Base-by-base conservation (phyloP, 2,888 invertebrate species). In the Hermodice carunculata region DNA sequence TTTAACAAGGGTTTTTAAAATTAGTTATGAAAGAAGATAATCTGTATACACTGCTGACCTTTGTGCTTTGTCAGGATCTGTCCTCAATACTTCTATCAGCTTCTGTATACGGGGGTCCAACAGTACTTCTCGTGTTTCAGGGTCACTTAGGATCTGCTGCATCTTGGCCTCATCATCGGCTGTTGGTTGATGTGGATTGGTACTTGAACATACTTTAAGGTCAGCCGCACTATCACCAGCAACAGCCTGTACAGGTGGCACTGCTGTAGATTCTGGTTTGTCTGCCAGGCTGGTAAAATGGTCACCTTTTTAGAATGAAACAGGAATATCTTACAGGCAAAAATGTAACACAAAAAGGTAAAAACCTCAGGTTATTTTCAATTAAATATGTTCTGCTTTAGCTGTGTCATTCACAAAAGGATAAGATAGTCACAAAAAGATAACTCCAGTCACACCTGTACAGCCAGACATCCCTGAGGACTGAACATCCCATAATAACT, bases 51-150 rank as follows among this genome's bases (percentile, higher is more conserved):
- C n/a, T 19, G 31, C 56, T 42, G 67, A 83, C 83, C 80, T 81
- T 60, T 81, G 79, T 37, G 78, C 82, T 58, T 72, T 70, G 4
- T 69, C 73, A 11, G 82, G 81, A 64, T 82, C 67, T 37, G 59
- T 73, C 43, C 76, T 70, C 53, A 82, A 64, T 8, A 59, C 49
- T 43, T 79, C 71, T 58, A 83, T 75, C 32, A 83, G 52, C 4
- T 74, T 67, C 62, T 79, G 78, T 19, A 83, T 69, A 32, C 76
- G 56, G 0, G 79, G 78, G 61, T 82, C 81, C 69, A 78, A 69
- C 1, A 83, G 66, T 22, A 78, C 73, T 14, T 74, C 67, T 48
- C 76, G 64, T 3, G 79, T 74, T 53, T 79, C 79, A 22, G 80
- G 78, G 58, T 80, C 70, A 3, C 64, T 62, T 44, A 79, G 56